Percentiles rank a stretch among this genome's conserved stretches.
These are phyloP conservation scores for Tachyglossus aculeatus DNA, from an alignment of 2,797 vertebrate genomes.

Conservation along the genomic window DNA sequence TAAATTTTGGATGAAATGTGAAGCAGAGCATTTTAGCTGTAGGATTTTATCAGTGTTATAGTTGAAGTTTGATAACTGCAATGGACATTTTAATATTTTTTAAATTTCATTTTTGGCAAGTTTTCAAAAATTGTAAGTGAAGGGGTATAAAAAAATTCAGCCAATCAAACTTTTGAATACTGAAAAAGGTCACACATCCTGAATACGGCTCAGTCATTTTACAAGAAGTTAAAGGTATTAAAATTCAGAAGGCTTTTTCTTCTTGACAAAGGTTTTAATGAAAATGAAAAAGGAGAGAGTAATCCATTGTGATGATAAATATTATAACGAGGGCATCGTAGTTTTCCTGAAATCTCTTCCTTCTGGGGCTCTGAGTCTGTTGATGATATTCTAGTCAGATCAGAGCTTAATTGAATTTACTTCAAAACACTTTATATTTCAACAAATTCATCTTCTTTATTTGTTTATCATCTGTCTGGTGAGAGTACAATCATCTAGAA, in stretches of 20 bases:
- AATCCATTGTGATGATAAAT: constrained; percentile 12
- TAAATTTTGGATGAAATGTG: no score
- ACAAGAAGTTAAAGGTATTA: constrained; percentile 40
- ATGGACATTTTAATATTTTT: constrained; percentile 29
- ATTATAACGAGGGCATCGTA: not conserved
- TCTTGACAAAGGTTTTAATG: constrained; percentile 22
- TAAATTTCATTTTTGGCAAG: constrained; percentile 22
- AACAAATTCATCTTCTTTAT: not conserved
- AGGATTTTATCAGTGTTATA: no score
- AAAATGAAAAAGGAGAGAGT: constrained; percentile 8
- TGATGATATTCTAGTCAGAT: not conserved
- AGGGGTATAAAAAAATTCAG: constrained; percentile 11
- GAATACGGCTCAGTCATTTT: not conserved
- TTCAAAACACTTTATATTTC: not conserved
- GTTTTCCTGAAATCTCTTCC: not conserved
- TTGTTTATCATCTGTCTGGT: not conserved
- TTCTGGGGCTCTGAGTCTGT: not conserved
- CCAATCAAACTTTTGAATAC: constrained; percentile 11
- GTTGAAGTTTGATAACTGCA: not conserved
- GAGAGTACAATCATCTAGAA: not conserved
- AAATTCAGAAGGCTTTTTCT: constrained; percentile 25
- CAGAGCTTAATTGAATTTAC: not conserved
- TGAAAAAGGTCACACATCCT: constrained; percentile 22
- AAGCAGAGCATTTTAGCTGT: no score
- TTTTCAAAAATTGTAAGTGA: not conserved